phyloP scores from a whole-genome alignment of 2,797 vertebrate species.

The Aphelocoma californica region DNA sequence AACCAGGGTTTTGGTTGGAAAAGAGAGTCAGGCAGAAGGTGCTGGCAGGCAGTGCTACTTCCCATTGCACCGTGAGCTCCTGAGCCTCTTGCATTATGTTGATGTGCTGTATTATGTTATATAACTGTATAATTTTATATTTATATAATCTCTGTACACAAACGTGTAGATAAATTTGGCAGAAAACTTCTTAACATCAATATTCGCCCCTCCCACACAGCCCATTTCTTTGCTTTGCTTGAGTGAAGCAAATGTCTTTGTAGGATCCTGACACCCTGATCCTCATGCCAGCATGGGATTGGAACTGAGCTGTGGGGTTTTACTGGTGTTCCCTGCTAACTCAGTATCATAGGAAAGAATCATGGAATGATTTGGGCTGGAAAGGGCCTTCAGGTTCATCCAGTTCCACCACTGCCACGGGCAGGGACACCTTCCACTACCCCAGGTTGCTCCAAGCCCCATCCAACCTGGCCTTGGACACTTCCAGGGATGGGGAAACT shows the following conservation, averaged over 20 bases:
- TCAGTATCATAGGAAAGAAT: background rate
- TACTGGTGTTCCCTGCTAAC: background rate
- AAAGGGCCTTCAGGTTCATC: background rate
- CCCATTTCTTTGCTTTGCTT: background rate
- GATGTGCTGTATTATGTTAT: background rate
- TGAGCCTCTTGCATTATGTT: background rate
- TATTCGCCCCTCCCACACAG: background rate
- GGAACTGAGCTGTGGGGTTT: background rate
- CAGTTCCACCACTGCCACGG: fast-evolving
- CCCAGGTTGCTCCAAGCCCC: background rate
- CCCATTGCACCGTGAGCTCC: fast-evolving
- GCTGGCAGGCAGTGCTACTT: background rate
- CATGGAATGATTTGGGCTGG: background rate
- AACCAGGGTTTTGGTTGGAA: background rate
- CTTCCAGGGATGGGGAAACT: background rate
- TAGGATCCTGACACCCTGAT: background rate
- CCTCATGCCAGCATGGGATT: background rate
- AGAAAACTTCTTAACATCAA: background rate
- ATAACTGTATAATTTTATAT: background rate
- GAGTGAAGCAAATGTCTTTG: background rate
- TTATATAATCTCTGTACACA: background rate
- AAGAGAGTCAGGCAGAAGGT: background rate
- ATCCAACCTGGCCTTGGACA: fast-evolving
- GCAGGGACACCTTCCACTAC: background rate
- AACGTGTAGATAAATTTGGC: background rate